Percentiles rank a stretch among this genome's conserved stretches.
phyloP scores from a whole-genome alignment of 2,113 vertebrate genomes.

The Gulo gulo region DNA sequence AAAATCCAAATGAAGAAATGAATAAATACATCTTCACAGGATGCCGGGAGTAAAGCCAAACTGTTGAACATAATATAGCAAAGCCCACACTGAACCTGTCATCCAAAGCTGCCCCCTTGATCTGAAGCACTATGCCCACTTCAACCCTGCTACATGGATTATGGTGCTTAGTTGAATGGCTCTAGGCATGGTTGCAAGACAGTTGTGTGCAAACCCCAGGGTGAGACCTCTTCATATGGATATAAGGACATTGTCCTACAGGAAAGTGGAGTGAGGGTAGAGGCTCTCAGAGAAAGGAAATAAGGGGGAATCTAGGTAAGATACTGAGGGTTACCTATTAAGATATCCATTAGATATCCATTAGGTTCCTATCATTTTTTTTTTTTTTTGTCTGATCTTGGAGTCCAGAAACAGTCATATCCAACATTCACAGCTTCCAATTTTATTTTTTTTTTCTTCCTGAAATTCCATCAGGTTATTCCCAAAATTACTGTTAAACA shows the following conservation, averaged over 20 bases:
- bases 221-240: not conserved
- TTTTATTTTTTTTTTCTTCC: not conserved
- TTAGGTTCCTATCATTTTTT: not conserved
- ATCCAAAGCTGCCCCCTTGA: not conserved
- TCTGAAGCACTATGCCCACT: not conserved
- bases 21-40: not conserved
- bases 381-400: not conserved
- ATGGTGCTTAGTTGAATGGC: not conserved
- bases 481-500: not conserved
- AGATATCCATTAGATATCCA: not conserved
- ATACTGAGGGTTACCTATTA: not conserved
- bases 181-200: rapidly evolving
- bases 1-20: not conserved
- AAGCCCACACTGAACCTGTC: not conserved
- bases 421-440: not conserved
- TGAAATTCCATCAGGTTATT: not conserved
- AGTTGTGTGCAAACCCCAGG: not conserved
- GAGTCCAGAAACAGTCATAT: not conserved
- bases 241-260: not conserved
- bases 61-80: not conserved
- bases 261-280: rapidly evolving
- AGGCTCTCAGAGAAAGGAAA: not conserved
- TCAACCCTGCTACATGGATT: not conserved
- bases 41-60: not conserved
- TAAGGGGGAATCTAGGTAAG: not conserved